phyloP scores from a whole-genome alignment of 2,888 invertebrate genomes.

The Sinotaia quadrata region DNA sequence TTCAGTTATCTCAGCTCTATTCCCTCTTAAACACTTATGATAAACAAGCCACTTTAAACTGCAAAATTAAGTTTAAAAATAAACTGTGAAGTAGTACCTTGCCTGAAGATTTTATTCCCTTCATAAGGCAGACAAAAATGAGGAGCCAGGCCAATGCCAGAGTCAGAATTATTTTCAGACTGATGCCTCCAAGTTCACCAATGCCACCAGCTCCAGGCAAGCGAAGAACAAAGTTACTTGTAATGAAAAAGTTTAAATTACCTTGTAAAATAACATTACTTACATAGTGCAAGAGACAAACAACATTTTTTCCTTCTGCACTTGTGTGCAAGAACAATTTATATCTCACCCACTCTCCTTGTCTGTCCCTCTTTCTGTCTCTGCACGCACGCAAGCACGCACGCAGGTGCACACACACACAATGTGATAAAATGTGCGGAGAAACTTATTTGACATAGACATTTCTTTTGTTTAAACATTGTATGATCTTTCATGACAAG shows the following conservation, averaged over 20 bases:
- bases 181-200: conserved; percentile 53
- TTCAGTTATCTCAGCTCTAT: too few species aligned
- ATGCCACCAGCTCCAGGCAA: conserved; percentile 35
- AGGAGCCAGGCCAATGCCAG: conserved; percentile 66
- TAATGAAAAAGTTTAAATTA: too few species aligned
- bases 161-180: conserved; percentile 61
- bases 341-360: neutral
- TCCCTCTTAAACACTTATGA: too few species aligned
- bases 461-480: neutral
- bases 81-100: conserved; percentile 47
- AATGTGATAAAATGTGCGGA: too few species aligned
- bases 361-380: neutral
- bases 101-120: conserved; percentile 68
- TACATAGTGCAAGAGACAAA: too few species aligned
- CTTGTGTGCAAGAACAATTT: too few species aligned
- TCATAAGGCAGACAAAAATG: conserved; percentile 67
- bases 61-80: neutral
- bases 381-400: conserved; percentile 9
- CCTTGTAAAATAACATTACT: too few species aligned
- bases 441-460: neutral
- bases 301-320: too few species aligned
- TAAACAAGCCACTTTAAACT: too few species aligned
- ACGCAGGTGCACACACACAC: neutral
- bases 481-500: neutral
- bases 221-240: neutral